phyloP scores from a whole-genome alignment of 2,888 invertebrate genomes.

The Magallana nippona region DNA sequence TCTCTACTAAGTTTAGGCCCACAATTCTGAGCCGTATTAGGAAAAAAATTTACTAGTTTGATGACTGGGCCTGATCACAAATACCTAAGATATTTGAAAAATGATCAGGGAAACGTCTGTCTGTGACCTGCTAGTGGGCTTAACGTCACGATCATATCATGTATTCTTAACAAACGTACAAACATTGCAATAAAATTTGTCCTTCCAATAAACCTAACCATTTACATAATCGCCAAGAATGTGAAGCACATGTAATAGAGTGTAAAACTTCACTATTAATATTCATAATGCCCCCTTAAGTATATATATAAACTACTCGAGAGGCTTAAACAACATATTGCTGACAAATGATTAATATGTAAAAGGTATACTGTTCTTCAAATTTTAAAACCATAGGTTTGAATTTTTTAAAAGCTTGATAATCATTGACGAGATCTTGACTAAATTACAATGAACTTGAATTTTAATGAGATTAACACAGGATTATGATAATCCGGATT shows the following conservation, averaged over 20 bases:
- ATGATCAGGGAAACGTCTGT: not conserved
- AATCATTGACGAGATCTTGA: not conserved
- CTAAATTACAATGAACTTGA: slow-evolving; percentile 1
- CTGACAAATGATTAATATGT: slow-evolving; percentile 33
- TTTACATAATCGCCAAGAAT: slow-evolving; percentile 29
- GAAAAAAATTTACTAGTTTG: not conserved
- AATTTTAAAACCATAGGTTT: not conserved
- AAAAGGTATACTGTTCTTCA: not conserved
- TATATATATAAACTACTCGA: slow-evolving; percentile 9
- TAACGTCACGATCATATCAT: slow-evolving; percentile 20
- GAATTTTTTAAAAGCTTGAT: not conserved
- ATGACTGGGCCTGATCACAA: not conserved
- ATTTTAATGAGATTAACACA: slow-evolving; percentile 24
- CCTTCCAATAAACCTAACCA: slow-evolving; percentile 6
- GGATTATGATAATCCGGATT: slow-evolving; percentile 13
- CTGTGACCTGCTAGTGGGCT: slow-evolving; percentile 13
- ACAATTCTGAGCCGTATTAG: not conserved
- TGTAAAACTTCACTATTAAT: slow-evolving; percentile 22
- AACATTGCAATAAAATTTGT: slow-evolving; percentile 16
- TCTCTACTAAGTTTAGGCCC: too few relatives aligned
- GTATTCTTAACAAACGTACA: slow-evolving; percentile 7
- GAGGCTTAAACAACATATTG: slow-evolving; percentile 16
- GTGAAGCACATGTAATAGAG: slow-evolving; percentile 11
- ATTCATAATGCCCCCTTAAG: slow-evolving; percentile 24
- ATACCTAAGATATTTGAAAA: slow-evolving; percentile 10